Evolutionary conservation across 2,888 invertebrate species (phyloP), one percentile per base, ranked within the genome.

Genomic region (Heliothis peltigera): DNA sequence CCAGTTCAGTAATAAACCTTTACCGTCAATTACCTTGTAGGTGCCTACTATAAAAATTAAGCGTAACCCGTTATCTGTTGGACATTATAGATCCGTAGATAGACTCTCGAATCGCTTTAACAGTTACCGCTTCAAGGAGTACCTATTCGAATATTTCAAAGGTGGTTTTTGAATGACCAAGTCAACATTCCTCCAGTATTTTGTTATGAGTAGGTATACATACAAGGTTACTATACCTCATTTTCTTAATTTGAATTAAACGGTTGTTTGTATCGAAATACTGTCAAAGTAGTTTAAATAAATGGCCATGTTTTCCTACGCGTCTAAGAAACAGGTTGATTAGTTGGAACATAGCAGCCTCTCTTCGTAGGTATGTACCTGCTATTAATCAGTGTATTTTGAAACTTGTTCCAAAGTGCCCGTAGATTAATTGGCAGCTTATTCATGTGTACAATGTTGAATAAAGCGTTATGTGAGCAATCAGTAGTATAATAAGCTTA

Each of bases 371-470:
- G 19, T 58, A 53, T 25, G 35, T 69, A 66, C 58, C 58, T 51
- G 47, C 67, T 56, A 80, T 79, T 73, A 78, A 83, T 75, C 74
- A 75, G 51, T 66, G 72, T 79, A 77, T 82, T 83, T 79, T 77
- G 75, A 81, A 80, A 81, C 76, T 74, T 58, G 78, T 75, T 71
- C 59, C 55, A 64, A 74, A 70, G 61, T 12, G 58, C 46, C 52
- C 54, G 42, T 43, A 66, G 72, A 78, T 80, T 79, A 82, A 84
- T 84, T 58, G 66, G 73, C 60, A 70, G 72, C 68, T 81, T 79
- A 73, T 64, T 83, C 80, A 84, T 64, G 68, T 39, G 46, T 49
- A 57, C 54, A 53, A 32, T 25, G 53, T 59, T 54, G 44, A 55
- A 70, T 63, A 54, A 65, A 64, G 64, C 49, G 48, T 65, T 69